phyloP scores from a whole-genome alignment of 2,113 vertebrate species.

The Boleophthalmus pectinirostris region DNA sequence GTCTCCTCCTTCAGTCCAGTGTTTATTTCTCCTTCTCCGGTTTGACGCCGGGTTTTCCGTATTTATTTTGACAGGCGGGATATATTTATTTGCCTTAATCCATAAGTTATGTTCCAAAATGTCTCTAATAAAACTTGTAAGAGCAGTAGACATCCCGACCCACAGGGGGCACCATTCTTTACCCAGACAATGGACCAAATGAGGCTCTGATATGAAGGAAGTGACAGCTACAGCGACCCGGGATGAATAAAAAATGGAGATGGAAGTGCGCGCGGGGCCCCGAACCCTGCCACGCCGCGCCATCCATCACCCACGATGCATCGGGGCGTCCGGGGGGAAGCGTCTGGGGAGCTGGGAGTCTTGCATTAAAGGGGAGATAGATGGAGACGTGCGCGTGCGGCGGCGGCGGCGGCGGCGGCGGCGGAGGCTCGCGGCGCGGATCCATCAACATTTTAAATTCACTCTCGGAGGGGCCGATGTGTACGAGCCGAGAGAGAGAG shows the following conservation, averaged over 20 bases:
- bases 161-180: neutral
- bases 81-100: neutral
- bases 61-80: neutral
- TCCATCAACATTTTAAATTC: conserved; percentile 57
- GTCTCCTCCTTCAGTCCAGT: too few relatives aligned
- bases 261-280: conserved; percentile 23
- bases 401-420: too few relatives aligned
- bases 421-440: conserved; percentile 53
- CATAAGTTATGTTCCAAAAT: neutral
- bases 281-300: conserved; percentile 37
- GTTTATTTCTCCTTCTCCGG: too few relatives aligned
- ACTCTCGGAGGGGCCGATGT: conserved; percentile 20
- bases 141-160: neutral
- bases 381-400: conserved; percentile 55
- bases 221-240: neutral
- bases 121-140: neutral
- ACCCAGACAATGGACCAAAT: neutral
- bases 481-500: conserved; percentile 44
- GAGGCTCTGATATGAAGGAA: neutral
- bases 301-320: conserved; percentile 65
- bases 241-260: conserved; percentile 22
- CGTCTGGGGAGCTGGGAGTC: conserved; percentile 46
- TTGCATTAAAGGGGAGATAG: conserved; percentile 57
- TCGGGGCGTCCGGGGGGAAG: conserved; percentile 29
- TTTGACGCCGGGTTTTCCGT: neutral